These are phyloP conservation scores for Amiota minor DNA, from an alignment of 2,888 invertebrate species.

Conservation along the genomic window DNA sequence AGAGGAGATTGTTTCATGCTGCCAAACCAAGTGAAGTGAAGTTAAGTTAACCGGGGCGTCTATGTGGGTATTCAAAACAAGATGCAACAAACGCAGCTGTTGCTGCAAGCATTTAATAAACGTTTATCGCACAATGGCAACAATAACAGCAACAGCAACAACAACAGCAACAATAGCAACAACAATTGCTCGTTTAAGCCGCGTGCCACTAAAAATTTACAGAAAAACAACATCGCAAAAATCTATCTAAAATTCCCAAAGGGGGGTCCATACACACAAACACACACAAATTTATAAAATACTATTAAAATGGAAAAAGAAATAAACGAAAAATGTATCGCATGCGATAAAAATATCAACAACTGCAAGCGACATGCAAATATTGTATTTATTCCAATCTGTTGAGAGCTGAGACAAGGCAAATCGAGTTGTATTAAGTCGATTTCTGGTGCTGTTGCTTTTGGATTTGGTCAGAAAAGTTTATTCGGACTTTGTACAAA, in stretches of 20 bases:
- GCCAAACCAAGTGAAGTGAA: background rate
- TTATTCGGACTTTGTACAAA: background rate
- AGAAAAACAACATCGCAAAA: background rate
- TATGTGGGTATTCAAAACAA: background rate
- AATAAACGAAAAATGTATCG: background rate
- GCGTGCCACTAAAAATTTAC: background rate
- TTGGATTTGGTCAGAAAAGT: background rate
- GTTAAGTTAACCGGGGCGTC: background rate
- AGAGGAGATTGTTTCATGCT: background rate
- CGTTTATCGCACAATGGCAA: background rate
- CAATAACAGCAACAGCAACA: slow-evolving; percentile 3
- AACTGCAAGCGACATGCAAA: slow-evolving; percentile 21
- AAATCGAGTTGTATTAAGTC: background rate
- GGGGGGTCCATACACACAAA: background rate
- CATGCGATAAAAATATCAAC: slow-evolving; percentile 21
- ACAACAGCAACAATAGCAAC: slow-evolving; percentile 1
- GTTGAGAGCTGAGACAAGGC: background rate
- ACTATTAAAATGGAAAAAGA: slow-evolving; percentile 1
- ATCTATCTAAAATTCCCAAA: slow-evolving; percentile 1
- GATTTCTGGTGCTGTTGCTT: background rate
- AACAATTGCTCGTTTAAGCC: background rate
- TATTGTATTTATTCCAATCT: background rate
- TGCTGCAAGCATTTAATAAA: slow-evolving; percentile 19
- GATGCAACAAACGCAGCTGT: slow-evolving; percentile 2
- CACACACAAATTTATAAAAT: background rate